Conservation (phyloP, 92 coral and sea anemone genomes). For the Parazoanthus darwini region DNA sequence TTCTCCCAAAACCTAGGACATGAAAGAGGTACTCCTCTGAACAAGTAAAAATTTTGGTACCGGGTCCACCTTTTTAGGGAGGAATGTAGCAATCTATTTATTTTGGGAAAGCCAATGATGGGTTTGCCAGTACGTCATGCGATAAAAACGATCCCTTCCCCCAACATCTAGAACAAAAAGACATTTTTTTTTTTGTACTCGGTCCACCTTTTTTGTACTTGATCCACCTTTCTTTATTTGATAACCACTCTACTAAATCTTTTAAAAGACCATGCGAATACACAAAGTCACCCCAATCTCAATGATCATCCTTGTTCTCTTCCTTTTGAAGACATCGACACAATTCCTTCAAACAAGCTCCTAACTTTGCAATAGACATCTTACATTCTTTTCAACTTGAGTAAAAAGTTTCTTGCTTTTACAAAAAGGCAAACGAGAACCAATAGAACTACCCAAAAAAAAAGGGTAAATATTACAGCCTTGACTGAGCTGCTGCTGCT, state of each 20-base stretch:
- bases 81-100: background rate
- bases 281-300: constrained; percentile 13
- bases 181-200: background rate
- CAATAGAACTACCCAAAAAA: background rate
- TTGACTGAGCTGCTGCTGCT: constrained; percentile 15
- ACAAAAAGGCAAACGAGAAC: constrained; percentile 1
- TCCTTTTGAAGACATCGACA: constrained; percentile 4
- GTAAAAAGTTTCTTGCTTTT: background rate
- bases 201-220: too few relatives aligned
- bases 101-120: constrained; percentile 7
- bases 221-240: background rate
- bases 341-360: background rate
- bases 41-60: background rate
- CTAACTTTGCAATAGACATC: background rate
- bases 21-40: background rate
- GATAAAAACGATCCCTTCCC: too few relatives aligned
- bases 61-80: constrained; percentile 11
- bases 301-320: constrained; percentile 5
- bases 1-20: background rate
- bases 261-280: constrained; percentile 10
- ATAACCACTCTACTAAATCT: constrained; percentile 8
- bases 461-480: constrained; percentile 10
- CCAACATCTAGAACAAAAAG: background rate
- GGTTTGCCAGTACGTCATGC: constrained; percentile 1
- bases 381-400: constrained; percentile 8